Evolutionary conservation across 2,797 vertebrate species (phyloP), one percentile per base, ranked within the genome.

Genomic region (Sarcoramphus papa): DNA sequence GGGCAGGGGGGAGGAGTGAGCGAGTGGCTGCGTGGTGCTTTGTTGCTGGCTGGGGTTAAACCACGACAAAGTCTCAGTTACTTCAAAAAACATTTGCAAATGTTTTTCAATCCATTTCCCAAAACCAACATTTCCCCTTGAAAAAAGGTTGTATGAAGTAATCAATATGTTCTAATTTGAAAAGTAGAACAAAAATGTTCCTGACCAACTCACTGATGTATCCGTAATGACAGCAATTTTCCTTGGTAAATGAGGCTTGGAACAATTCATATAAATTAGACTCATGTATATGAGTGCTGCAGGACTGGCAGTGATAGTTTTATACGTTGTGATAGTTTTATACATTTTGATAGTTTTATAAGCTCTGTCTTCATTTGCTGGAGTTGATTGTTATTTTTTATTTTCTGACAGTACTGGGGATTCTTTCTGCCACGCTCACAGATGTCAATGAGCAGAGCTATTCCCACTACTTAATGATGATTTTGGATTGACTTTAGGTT

Each of bases 101-200:
- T 75, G 18, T 47, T 93, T 93, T 92, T 92, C 45, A 83, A 65
- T 77, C 25, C 30, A 9, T 92, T 94, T 86, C 50, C 73, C 69
- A 67, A 92, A 91, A 10, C 19, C 54, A 91, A 73, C 69, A 75
- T 80, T 94, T 90, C 12, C 19, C 23, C 53, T 74, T 91, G 64
- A 80, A 93, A 92, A 89, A 65, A 35, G 13, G 15, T 37, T 60
- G 15, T 25, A 77, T 88, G 62, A 92, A 77, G 60, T 81, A 91
- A 91, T 93, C 94, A 92, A 76, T 93, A 92, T 54, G 20, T 75
- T 92, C 53, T 69, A 88, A 91, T 93, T 94, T 95, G 62, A 94
- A 95, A 92, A 90, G 47, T 43, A 94, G 87, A 92, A 93, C 40
- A 83, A 80, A 85, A 94, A 50, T 56, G 27, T 78, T 82, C 68